Evolutionary conservation across 2,797 vertebrate species (phyloP).

Genomic region (Schizopygopsis malacanthus): DNA sequence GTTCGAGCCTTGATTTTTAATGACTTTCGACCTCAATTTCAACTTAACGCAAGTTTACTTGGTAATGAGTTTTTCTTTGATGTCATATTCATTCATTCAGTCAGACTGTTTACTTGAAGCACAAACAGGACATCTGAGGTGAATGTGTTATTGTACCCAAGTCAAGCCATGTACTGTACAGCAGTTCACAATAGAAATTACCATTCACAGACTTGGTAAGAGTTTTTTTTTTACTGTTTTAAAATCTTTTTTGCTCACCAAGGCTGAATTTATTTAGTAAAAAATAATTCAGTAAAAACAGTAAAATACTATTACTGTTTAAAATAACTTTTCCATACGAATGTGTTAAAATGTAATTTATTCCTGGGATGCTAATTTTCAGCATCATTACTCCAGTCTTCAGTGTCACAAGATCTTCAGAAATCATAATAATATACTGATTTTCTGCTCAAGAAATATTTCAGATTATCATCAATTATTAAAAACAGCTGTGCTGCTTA

Average conservation of each 20-base stretch:
- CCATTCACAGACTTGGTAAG: neutral
- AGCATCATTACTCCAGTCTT: neutral
- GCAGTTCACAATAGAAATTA: neutral
- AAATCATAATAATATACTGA: neutral
- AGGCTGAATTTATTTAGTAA: neutral
- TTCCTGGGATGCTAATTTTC: neutral
- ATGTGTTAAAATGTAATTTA: neutral
- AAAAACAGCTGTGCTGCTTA: no score
- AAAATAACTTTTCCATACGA: neutral
- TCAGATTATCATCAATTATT: no score
- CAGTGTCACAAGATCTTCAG: neutral
- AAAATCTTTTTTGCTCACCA: neutral
- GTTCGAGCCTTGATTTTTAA: constrained; percentile 24
- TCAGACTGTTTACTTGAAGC: neutral
- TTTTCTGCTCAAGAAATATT: neutral
- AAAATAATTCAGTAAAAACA: neutral
- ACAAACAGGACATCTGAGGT: neutral
- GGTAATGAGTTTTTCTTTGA: constrained; percentile 32
- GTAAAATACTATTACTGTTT: no score
- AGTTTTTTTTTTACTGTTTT: no score
- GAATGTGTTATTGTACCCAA: neutral
- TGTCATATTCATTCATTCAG: constrained; percentile 16
- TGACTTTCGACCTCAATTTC: constrained; percentile 35
- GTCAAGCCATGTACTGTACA: neutral
- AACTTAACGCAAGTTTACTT: constrained; percentile 26